Evolutionary conservation across 35 echinoderm and acorn worm genomes (phyloP), one percentile per base, ranked within the genome.

Genomic region (Ptychodera flava): DNA sequence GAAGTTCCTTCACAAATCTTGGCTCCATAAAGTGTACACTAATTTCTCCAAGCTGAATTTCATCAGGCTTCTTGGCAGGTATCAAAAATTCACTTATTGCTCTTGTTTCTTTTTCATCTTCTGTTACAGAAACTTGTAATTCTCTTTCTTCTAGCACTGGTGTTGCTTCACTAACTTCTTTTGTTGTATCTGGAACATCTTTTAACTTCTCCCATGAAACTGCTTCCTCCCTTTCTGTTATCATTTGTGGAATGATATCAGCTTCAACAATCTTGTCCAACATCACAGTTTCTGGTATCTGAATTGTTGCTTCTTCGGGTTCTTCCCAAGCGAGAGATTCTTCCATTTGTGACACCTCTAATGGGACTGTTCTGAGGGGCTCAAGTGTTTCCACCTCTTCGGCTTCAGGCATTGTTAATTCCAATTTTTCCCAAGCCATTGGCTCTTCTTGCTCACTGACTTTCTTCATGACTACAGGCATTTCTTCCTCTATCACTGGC

Each of bases 1-100:
- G 45, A 37, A 97, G 52, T 79, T 91, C 91, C 78, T 77, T 82
- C 0, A 97, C 38, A 37, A 97, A 86, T 45, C 79, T 84, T 29
- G 94, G 94, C 27, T 64, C 22, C 22, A 22, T 12, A 64, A 64
- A 64, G 6, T 6, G 6, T 22, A 64, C 45, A 64, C 45, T 64
- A 64, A 64, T 64, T 64, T 64, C 45, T 64, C 45, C 45, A 22
- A 64, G 45, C 6, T 64, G 45, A 64, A 64, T 6, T 64, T 64
- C 45, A 12, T 64, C 22, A 64, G 45, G 45, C 22, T 64, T 64
- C 45, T 64, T 64, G 6, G 45, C 45, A 64, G 45, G 45, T 12
- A 64, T 64, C 6, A 64, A 6, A 64, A 64, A 12, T 64, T 64
- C 45, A 64, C 6, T 64, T 12, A 64, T 64, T 12, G 45, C 45